Evolutionary conservation across 2,113 vertebrate genomes (phyloP).

Genomic region (Grus americana): DNA sequence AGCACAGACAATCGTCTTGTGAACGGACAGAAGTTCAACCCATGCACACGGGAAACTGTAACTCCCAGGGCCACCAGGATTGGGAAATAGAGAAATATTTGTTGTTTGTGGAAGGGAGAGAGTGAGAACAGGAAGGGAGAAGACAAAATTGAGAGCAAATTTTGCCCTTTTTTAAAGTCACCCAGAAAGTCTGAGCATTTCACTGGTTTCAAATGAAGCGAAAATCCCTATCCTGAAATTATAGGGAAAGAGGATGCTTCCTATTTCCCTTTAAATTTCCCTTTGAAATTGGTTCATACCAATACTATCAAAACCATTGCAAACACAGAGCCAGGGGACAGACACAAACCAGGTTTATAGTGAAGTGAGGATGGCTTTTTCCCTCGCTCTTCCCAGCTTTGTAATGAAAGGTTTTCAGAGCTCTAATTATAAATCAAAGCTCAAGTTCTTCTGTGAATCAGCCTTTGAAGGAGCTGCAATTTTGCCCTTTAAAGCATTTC

Average conservation of each 20-base stretch:
- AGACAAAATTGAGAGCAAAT: neutral
- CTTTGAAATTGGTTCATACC: neutral
- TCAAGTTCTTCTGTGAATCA: slow-evolving; percentile 19
- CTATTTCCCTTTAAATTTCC: neutral
- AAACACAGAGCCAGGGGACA: neutral
- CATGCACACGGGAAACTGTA: neutral
- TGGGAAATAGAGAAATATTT: neutral
- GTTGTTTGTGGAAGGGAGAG: neutral
- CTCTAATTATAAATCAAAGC: slow-evolving; percentile 63
- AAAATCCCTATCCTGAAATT: neutral
- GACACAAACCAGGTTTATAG: neutral
- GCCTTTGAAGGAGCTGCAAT: slow-evolving; percentile 33
- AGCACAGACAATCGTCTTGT: neutral
- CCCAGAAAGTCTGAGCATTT: neutral
- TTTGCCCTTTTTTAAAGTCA: neutral
- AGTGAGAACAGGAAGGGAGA: neutral
- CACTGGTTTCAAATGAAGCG: neutral
- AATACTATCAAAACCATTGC: neutral
- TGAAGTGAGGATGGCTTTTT: slow-evolving; percentile 11
- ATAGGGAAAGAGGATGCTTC: neutral
- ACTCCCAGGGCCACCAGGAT: neutral
- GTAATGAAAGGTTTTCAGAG: slow-evolving; percentile 23
- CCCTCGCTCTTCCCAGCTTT: neutral
- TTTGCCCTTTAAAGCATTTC: slow-evolving; percentile 29
- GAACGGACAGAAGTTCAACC: neutral